phyloP scores from a whole-genome alignment of 2,888 invertebrate species.

The Ceratothoa steindachneri region DNA sequence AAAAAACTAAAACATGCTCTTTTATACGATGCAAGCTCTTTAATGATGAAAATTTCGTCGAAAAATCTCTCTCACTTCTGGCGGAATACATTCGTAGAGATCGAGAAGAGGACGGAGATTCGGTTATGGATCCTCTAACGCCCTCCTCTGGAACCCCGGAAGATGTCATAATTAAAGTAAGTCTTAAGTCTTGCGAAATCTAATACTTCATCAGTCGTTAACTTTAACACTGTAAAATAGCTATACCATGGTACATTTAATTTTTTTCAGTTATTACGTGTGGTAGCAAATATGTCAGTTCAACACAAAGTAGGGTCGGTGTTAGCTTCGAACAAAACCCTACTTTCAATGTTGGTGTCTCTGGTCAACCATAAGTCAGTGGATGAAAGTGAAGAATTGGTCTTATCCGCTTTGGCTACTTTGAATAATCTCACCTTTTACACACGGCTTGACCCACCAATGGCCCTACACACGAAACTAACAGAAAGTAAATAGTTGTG shows the following conservation, averaged over 20 bases:
- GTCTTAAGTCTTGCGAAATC: not conserved
- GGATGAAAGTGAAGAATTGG: slow-evolving; percentile 65
- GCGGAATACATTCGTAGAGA: slow-evolving; percentile 50
- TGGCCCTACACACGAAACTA: slow-evolving; percentile 51
- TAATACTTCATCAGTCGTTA: not conserved
- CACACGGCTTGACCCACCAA: slow-evolving; percentile 51
- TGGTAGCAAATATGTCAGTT: slow-evolving; percentile 79
- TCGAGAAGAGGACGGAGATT: slow-evolving; percentile 29
- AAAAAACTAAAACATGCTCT: no score
- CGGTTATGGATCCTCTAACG: slow-evolving; percentile 53
- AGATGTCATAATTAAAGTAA: slow-evolving; percentile 67
- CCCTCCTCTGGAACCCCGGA: slow-evolving; percentile 50
- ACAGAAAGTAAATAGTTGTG: slow-evolving; percentile 52
- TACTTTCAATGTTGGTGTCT: slow-evolving; percentile 52
- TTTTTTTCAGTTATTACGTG: slow-evolving; percentile 62
- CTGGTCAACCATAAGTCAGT: slow-evolving; percentile 52
- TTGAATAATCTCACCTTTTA: slow-evolving; percentile 81
- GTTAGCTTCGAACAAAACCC: slow-evolving; percentile 56
- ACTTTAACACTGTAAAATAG: slow-evolving; percentile 50
- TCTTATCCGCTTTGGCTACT: slow-evolving; percentile 72
- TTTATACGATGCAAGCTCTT: no score
- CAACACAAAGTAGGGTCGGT: slow-evolving; percentile 69
- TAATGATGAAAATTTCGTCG: slow-evolving; percentile 52
- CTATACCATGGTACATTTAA: not conserved
- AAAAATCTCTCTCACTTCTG: slow-evolving; percentile 55